Conservation (phyloP, 2,797 vertebrate genomes). For the Lacerta bilineata region DNA sequence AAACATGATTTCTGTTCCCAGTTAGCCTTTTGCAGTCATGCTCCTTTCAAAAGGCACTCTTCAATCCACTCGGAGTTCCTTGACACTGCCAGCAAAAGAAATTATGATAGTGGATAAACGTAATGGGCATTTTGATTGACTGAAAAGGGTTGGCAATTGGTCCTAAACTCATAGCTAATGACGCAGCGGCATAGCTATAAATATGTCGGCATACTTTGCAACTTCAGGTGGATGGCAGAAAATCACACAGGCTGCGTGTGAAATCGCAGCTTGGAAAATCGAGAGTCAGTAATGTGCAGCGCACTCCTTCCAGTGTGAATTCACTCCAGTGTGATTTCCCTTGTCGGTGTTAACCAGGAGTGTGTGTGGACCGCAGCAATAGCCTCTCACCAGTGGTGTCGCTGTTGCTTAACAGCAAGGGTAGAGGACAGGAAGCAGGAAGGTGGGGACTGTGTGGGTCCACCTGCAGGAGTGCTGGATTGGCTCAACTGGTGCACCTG, state of each 20-base stretch:
- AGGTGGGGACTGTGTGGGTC: too few species aligned
- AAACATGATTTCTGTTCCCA: slow-evolving; percentile 6
- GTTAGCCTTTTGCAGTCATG: slow-evolving; percentile 15
- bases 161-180: slow-evolving; percentile 27
- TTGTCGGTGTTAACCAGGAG: background rate
- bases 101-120: slow-evolving; percentile 3
- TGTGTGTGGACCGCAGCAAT: too few species aligned
- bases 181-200: background rate
- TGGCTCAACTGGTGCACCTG: too few species aligned
- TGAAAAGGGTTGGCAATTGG: slow-evolving; percentile 25
- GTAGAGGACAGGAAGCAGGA: too few species aligned
- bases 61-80: slow-evolving; percentile 3
- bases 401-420: too few species aligned
- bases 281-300: background rate
- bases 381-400: too few species aligned
- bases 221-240: background rate
- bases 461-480: too few species aligned
- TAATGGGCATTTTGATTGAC: background rate
- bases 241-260: background rate
- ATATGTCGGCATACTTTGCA: background rate
- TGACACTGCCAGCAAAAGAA: background rate
- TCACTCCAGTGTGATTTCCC: background rate
- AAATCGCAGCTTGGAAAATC: background rate
- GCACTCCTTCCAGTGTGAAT: background rate
- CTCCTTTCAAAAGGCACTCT: slow-evolving; percentile 21